These are phyloP conservation scores for Laterallus jamaicensis DNA, from an alignment of 2,113 vertebrate species.

Conservation along the genomic window DNA sequence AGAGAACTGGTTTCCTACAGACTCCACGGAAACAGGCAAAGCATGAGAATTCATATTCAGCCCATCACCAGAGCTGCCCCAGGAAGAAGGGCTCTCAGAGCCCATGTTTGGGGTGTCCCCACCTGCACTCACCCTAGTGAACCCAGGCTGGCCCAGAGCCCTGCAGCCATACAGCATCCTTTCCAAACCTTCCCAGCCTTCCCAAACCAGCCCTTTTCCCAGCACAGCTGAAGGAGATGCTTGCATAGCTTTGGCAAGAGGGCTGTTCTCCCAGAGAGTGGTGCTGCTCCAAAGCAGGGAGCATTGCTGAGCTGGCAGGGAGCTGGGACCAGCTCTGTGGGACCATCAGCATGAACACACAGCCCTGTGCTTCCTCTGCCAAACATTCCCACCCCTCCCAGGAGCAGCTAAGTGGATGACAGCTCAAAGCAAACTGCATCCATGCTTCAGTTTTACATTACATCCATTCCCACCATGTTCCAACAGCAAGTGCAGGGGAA, in stretches of 20 bases:
- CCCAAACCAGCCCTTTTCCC: neutral
- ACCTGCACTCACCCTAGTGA: neutral
- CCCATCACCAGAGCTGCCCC: neutral
- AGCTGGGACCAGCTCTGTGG: neutral
- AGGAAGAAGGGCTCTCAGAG: fast-evolving
- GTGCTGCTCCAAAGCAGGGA: neutral
- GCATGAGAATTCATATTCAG: neutral
- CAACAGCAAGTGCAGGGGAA: neutral
- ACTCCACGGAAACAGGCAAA: neutral
- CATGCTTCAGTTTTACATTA: neutral
- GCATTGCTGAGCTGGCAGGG: neutral
- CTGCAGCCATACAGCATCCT: neutral
- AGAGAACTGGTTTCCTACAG: neutral
- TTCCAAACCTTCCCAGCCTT: neutral
- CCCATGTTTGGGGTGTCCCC: neutral
- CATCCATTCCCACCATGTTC: neutral
- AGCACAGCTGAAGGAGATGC: neutral
- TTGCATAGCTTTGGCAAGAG: neutral
- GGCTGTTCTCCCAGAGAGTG: neutral
- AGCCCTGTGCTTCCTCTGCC: neutral
- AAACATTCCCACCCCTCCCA: neutral
- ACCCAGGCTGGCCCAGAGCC: neutral
- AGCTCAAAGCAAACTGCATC: neutral
- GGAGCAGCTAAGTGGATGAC: neutral
- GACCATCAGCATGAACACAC: neutral